Evolutionary conservation across 2,888 invertebrate species (phyloP).

Genomic region (Fragum fragum): DNA sequence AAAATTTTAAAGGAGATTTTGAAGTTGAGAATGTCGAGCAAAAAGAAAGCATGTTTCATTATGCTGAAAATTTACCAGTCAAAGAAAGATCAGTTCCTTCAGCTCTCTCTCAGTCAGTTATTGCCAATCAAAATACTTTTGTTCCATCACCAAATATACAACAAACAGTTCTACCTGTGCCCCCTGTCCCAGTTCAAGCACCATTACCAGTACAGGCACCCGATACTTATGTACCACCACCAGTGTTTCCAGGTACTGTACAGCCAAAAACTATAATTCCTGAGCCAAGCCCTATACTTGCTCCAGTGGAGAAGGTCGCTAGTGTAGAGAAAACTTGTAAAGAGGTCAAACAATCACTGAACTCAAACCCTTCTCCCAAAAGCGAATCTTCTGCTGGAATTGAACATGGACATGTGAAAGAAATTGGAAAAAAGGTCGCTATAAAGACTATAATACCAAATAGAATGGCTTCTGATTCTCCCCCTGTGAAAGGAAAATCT

Average conservation of each 20-base stretch:
- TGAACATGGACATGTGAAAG: neutral
- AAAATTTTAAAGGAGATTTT: neutral
- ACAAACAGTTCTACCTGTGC: neutral
- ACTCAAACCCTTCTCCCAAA: neutral
- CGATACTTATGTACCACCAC: neutral
- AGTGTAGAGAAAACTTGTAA: neutral
- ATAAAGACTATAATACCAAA: conserved; percentile 50
- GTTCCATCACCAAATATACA: neutral
- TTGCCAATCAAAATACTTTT: neutral
- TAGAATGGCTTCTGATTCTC: neutral
- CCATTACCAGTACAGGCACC: neutral
- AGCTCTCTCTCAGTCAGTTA: neutral
- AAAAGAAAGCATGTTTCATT: neutral
- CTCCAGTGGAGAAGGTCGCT: neutral
- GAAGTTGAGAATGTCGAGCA: neutral
- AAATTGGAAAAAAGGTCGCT: conserved; percentile 27
- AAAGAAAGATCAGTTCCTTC: neutral
- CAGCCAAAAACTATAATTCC: neutral
- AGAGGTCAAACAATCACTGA: too few relatives aligned
- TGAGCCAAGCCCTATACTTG: neutral
- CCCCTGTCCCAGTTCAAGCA: conserved; percentile 4
- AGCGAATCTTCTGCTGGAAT: neutral
- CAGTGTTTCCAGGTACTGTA: neutral
- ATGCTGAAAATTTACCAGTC: neutral
- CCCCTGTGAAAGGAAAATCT: conserved; percentile 33